Evolutionary conservation across 1,140 invertebrate genomes (phyloP).

Genomic region (Pristionchus pacificus): DNA sequence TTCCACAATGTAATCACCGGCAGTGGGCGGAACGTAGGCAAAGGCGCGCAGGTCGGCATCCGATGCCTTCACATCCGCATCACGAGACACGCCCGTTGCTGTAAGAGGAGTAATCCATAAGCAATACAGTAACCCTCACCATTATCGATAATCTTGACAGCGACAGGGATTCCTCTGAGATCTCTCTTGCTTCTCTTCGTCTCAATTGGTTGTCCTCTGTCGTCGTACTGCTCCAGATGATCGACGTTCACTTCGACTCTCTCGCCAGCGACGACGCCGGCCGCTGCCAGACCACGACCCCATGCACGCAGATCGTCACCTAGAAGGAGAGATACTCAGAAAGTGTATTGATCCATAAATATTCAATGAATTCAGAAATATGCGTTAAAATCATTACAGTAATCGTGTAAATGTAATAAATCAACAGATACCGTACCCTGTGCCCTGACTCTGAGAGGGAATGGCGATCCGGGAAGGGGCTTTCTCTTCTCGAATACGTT

Average conservation of each 20-base stretch:
- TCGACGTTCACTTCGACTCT: neutral
- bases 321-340: neutral
- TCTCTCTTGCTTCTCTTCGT: neutral
- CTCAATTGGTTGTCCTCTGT: neutral
- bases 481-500: slow-evolving; percentile 83
- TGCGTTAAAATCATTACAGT: neutral
- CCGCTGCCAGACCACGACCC: neutral
- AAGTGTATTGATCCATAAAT: neutral
- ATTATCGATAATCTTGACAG: neutral
- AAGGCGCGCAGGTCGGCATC: neutral
- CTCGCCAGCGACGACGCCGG: neutral
- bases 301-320: neutral
- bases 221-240: neutral
- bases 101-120: too few relatives aligned
- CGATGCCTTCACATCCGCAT: too few relatives aligned
- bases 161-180: neutral
- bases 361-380: neutral
- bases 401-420: neutral
- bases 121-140: too few relatives aligned
- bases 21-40: neutral
- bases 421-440: neutral
- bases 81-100: too few relatives aligned
- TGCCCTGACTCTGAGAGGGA: slow-evolving; percentile 69
- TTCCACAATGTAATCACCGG: neutral
- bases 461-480: slow-evolving; percentile 77